Conservation (phyloP, 1,140 invertebrate genomes). For the Bombus sylvicola region DNA sequence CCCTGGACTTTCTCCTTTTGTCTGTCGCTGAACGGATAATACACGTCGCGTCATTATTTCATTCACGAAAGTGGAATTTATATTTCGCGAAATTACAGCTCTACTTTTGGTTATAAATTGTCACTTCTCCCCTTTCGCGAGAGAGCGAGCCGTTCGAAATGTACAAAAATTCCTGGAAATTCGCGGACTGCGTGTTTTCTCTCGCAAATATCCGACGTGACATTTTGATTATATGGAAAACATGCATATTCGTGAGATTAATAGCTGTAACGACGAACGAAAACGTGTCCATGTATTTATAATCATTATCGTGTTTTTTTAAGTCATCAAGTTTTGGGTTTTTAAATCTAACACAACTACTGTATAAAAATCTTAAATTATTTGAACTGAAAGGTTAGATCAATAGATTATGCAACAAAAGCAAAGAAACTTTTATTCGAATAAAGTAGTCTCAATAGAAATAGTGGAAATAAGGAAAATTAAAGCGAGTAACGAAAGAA, state of each 20-base stretch:
- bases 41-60: neutral
- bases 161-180: neutral
- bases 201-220: neutral
- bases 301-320: neutral
- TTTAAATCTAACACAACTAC: neutral
- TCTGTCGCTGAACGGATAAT: neutral
- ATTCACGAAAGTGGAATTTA: neutral
- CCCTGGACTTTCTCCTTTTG: neutral
- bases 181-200: neutral
- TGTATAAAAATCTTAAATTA: neutral
- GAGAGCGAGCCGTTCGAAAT: neutral
- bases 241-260: neutral
- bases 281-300: neutral
- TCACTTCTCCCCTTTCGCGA: neutral
- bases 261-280: neutral
- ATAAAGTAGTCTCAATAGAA: no score
- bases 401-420: neutral
- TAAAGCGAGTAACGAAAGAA: neutral
- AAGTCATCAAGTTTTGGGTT: neutral
- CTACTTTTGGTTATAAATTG: neutral
- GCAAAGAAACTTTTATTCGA: no score
- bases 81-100: neutral
- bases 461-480: no score
- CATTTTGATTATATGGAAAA: conserved; percentile 5
- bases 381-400: neutral